Base-by-base conservation (phyloP, 2,113 vertebrate genomes). In the Pomatostomus ruficeps region DNA sequence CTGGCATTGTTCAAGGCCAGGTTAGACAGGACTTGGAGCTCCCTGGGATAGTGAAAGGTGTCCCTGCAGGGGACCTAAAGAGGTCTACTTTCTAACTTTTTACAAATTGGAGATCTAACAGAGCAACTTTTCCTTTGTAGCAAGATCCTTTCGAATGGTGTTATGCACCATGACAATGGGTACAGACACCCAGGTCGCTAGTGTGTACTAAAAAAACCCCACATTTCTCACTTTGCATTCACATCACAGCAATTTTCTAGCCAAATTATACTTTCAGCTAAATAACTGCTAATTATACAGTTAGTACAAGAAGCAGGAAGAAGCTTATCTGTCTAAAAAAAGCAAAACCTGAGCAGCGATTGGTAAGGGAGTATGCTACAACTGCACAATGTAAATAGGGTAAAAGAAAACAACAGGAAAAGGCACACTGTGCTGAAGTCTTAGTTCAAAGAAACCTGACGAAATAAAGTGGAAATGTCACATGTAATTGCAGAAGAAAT, bases 301-400 rank as follows among this genome's bases (percentile, higher is more conserved):
- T 55, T 75, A 85, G 38, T 20, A 75, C 79, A 83, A 67, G 68
- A 75, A 76, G 63, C 63, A 87, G 63, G 77, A 93, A 81, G 81
- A 36, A 74, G 65, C 35, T 84, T 87, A 93, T 91, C 78, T 63
- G 19, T 38, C 70, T 45, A 40, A 77, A 61, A 80, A 49, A 18
- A 23, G 6, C 40, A 58, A 40, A 83, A 61, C 36, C 36, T 11
- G 4, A 65, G 31, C 49, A 70, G 31, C 11, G 71, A 89, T 24
- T 86, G 72, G 58, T 42, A 59, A 79, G 33, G 48, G 36, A 79
- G 51, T 48, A 51, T 0, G 1, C 24, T 48, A 52, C 11, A 70
- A 42, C 21, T 6, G 12, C 42, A 70, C 16, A 55, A 8, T 7
- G 36, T 55, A 77, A 91, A 86, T 2, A 76, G 36, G 45, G 28